Evolutionary conservation across 2,113 vertebrate species (phyloP), one percentile per base, ranked within the genome.

Genomic region (Brachyhypopomus occidentalis): DNA sequence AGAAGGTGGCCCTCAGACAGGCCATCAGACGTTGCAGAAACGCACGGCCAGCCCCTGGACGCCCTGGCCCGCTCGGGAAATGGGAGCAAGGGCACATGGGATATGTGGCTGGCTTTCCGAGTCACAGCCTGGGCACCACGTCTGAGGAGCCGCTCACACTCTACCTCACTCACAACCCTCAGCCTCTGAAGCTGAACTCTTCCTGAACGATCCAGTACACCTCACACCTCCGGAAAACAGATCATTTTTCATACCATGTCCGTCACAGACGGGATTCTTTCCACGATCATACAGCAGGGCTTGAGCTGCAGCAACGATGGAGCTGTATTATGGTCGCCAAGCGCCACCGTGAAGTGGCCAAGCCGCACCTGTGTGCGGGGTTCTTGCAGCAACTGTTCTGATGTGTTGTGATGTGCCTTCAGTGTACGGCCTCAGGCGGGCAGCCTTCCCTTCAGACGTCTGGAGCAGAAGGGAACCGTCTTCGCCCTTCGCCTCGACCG

Each of bases 21-120:
- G 30, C 3, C 30, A 30, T 11, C 81, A 79, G 88, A 85, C 86
- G 84, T 84, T 85, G 78, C 75, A 0, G 75, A 72, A 62, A 77
- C 80, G 73, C 77, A 75, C 72, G 79, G 41, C 9, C 5, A 41
- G 41, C 5, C 5, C 9, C 9, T 9, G 5, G 5, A 41, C 5
- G 9, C 41, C 45, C 45, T 14, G 45, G 45, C 11, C 45, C 45
- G 12, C 7, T 52, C 45, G 11, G 12, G 45, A 52, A 52, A 52
- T 3, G 45, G 12, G 45, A 14, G 3, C 45, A 3, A 52, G 45
- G 7, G 45, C 45, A 52, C 12, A 1, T 52, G 45, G 45, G 1
- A 52, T 3, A 14, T 14, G 45, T 52, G 3, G 8, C 45, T 52
- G 8, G 2, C 12, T 0, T 14, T 52, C 45, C 1, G 45, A 52